Conservation (phyloP, 2,888 invertebrate genomes). For the Conops quadrifasciatus region DNA sequence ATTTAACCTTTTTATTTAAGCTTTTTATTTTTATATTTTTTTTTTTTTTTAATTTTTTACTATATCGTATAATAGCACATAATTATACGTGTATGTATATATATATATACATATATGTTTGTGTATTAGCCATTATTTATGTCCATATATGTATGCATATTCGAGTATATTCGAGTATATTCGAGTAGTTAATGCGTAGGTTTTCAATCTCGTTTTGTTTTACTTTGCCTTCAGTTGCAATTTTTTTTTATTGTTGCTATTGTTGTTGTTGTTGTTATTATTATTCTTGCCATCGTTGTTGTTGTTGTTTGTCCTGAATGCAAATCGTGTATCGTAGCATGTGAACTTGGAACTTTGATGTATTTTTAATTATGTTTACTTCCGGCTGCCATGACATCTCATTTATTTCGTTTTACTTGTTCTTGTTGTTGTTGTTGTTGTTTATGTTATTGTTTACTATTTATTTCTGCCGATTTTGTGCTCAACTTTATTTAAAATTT, state of each 20-base stretch:
- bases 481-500: too few relatives aligned
- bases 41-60: neutral
- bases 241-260: neutral
- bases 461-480: too few relatives aligned
- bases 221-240: neutral
- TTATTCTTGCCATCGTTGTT: neutral
- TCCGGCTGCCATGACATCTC: constrained; percentile 55
- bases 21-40: neutral
- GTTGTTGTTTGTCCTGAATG: neutral
- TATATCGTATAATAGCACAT: too few relatives aligned
- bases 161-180: too few relatives aligned
- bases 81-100: too few relatives aligned
- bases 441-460: too few relatives aligned
- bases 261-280: neutral
- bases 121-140: too few relatives aligned
- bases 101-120: too few relatives aligned
- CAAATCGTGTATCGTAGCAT: neutral
- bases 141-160: too few relatives aligned
- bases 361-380: constrained; percentile 59
- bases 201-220: too few relatives aligned
- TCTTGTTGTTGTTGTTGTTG: neutral
- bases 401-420: constrained; percentile 45
- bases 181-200: too few relatives aligned
- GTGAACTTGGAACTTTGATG: constrained; percentile 48
- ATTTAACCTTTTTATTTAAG: too few relatives aligned